Base-by-base conservation (phyloP, 1,140 invertebrate genomes). In the Pseudomyrmex cubaensis region DNA sequence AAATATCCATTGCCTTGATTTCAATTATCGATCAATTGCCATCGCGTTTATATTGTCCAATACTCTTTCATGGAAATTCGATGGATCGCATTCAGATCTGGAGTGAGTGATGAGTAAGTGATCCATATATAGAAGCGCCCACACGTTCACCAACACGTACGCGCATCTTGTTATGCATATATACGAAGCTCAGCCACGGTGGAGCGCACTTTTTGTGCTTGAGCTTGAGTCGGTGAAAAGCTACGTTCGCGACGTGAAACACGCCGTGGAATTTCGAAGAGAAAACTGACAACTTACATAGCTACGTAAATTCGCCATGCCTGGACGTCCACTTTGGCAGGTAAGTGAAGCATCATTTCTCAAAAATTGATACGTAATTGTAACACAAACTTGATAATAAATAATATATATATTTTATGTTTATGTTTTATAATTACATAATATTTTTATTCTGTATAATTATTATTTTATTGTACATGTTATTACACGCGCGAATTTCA, bases 321-420 rank as follows among this genome's bases (percentile, higher is more conserved):
- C 93, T 82, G 92, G 93, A 90, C 93, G 93, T 92, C 93, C 93
- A 62, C 83, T 93, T 72, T 93, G 93, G 93, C 93, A 93, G 89
- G 93, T 94, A 89, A 92, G 91, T 0, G 57, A 20, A 8, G 35
- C 46, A 44, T 7, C 57, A 44, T 56, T 50, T 22, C 13, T 73
- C 9, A 59, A 69, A 35, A 59, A 54, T 46, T 12, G 44, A 15
- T n/a, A 1, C 15, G 8, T 12, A 46, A 57, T 76, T 35, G 5
- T 35, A 35, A 35, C 5, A 7, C 4, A 35, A 35, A 35, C 35
- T 7, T 35, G 5, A 7, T 35, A 7, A n/a, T 5, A 15, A 7
- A 56, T 20, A 13, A 12, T 2, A 13, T 20, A 22, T 46, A 12
- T 59, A 17, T 63, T n/a, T 15, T 15, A 5, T 48, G 57, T 50